Conservation (phyloP, 2,113 vertebrate species). For the Hystrix brachyura region DNA sequence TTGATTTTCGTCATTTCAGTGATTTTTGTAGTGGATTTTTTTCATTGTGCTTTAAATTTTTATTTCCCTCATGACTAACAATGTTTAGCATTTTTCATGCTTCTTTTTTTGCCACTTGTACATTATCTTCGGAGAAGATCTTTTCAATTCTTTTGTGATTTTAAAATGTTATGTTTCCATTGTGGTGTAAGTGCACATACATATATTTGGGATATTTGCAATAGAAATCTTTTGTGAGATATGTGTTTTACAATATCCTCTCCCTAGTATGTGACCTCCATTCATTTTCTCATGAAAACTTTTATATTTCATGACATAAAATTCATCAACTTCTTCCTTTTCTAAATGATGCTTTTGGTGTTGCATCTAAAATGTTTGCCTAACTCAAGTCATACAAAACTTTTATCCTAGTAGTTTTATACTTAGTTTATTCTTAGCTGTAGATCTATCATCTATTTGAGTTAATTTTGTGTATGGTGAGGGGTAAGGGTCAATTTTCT, state of each 20-base stretch:
- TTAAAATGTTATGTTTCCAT: background rate
- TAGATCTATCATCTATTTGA: background rate
- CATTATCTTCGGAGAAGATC: background rate
- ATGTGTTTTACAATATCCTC: background rate
- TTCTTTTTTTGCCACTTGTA: background rate
- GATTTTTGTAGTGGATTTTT: background rate
- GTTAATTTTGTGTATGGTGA: background rate
- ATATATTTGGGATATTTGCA: background rate
- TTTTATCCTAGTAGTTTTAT: background rate
- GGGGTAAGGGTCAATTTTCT: background rate
- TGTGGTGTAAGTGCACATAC: background rate
- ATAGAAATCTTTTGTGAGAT: background rate
- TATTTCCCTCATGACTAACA: background rate
- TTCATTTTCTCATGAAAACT: constrained; percentile 9
- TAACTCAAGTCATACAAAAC: background rate
- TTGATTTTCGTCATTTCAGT: constrained; percentile 23
- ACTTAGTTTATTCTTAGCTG: background rate
- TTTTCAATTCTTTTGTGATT: constrained; percentile 30
- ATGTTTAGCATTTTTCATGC: background rate
- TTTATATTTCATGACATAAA: background rate
- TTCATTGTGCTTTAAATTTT: background rate
- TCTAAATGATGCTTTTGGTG: background rate
- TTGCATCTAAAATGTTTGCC: background rate
- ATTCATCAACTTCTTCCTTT: background rate
- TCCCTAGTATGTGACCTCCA: background rate